These are phyloP conservation scores for Zoanthus sansibaricus DNA, from an alignment of 92 coral and sea anemone species.

Conservation along the genomic window DNA sequence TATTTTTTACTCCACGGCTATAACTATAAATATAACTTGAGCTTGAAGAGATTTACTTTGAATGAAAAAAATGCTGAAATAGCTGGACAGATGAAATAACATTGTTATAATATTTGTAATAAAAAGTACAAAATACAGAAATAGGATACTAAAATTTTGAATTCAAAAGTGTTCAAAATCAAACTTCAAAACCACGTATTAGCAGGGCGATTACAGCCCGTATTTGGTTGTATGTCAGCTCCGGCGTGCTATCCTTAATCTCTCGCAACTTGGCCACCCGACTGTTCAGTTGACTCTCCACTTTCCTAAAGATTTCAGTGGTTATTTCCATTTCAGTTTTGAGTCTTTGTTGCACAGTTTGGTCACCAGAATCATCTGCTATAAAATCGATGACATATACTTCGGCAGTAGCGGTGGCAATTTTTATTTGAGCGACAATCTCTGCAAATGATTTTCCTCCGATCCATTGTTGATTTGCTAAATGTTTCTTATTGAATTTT, in stretches of 20 bases:
- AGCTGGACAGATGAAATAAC: not conserved
- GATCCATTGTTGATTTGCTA: not conserved
- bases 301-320: not conserved
- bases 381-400: conserved; percentile 3
- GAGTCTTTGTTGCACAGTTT: not conserved
- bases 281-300: not conserved
- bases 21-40: not conserved
- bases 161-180: not conserved
- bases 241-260: not conserved
- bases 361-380: not conserved
- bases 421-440: conserved; percentile 13
- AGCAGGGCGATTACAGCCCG: conserved; percentile 1
- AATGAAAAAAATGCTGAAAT: not conserved
- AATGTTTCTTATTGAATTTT: not conserved
- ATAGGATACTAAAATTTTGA: not conserved
- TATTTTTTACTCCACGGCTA: not conserved
- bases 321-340: not conserved
- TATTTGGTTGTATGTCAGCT: conserved; percentile 15
- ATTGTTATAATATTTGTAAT: too few species aligned
- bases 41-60: too few species aligned
- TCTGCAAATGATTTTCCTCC: conserved; percentile 2
- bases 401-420: conserved; percentile 6
- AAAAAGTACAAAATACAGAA: not conserved
- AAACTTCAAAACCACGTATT: not conserved
- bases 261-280: conserved; percentile 16